These are phyloP conservation scores for Teleiodes luculella DNA, from an alignment of 2,888 invertebrate species.

Conservation along the genomic window DNA sequence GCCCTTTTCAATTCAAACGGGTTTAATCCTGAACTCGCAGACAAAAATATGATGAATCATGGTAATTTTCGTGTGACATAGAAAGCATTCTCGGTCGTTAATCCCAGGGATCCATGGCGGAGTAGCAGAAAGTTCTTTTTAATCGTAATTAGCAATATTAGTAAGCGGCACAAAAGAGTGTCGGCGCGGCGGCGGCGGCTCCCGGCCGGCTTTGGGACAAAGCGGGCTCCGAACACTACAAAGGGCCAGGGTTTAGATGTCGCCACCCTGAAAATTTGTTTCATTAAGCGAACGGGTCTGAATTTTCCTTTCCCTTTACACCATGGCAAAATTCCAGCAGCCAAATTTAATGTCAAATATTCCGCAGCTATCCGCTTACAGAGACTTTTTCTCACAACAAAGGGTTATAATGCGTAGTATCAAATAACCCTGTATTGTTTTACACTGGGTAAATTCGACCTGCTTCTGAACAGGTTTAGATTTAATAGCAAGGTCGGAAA, in stretches of 20 bases:
- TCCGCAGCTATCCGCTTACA: slow-evolving; percentile 54
- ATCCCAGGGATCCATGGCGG: slow-evolving; percentile 14
- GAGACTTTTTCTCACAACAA: slow-evolving; percentile 48
- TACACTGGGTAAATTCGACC: slow-evolving; percentile 1
- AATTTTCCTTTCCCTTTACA: slow-evolving; percentile 62
- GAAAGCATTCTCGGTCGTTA: background rate
- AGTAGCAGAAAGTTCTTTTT: slow-evolving; percentile 48
- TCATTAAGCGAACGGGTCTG: slow-evolving; percentile 65
- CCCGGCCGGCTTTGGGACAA: slow-evolving; percentile 56
- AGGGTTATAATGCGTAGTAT: slow-evolving; percentile 46
- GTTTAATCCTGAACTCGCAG: background rate
- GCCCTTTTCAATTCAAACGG: background rate
- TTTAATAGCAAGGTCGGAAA: background rate
- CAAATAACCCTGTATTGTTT: slow-evolving; percentile 41
- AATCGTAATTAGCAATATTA: slow-evolving; percentile 72
- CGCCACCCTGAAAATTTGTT: slow-evolving; percentile 72
- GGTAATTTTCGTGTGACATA: slow-evolving; percentile 2
- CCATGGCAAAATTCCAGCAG: slow-evolving; percentile 49
- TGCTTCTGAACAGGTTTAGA: background rate
- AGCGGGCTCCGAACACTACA: slow-evolving; percentile 58
- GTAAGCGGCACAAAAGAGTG: slow-evolving; percentile 62
- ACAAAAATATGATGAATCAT: slow-evolving; percentile 3
- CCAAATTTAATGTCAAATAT: slow-evolving; percentile 50
- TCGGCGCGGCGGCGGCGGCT: slow-evolving; percentile 36
- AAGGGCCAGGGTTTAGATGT: slow-evolving; percentile 73